phyloP scores from a whole-genome alignment of 2,888 invertebrate species.

The Agrilus mali region DNA sequence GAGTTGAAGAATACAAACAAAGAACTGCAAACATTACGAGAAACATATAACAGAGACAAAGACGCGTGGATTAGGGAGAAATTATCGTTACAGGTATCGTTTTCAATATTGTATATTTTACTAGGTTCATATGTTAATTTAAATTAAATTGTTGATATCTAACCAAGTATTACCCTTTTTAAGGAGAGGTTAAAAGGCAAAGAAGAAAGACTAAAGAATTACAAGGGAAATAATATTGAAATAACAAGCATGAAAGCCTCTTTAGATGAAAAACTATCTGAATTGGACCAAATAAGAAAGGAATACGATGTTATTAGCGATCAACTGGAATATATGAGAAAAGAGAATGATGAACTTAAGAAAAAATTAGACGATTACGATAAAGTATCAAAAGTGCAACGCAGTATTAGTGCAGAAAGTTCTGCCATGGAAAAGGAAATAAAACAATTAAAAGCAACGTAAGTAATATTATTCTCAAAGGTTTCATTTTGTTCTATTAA shows the following conservation, averaged over 20 bases:
- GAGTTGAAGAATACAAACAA: slow-evolving; percentile 47
- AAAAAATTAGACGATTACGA: slow-evolving; percentile 76
- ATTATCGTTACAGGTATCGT: slow-evolving; percentile 48
- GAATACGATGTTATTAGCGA: slow-evolving; percentile 56
- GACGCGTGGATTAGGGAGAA: slow-evolving; percentile 64
- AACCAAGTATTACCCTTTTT: slow-evolving; percentile 6
- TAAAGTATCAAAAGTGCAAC: slow-evolving; percentile 70
- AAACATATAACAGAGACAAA: slow-evolving; percentile 50
- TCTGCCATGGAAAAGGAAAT: slow-evolving; percentile 65
- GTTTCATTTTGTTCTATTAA: not conserved
- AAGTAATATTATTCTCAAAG: slow-evolving; percentile 9
- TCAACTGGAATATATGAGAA: slow-evolving; percentile 58
- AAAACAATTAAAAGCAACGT: slow-evolving; percentile 51
- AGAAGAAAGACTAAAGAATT: slow-evolving; percentile 25
- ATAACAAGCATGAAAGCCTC: slow-evolving; percentile 53
- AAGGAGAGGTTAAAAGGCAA: slow-evolving; percentile 37
- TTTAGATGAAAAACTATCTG: slow-evolving; percentile 61
- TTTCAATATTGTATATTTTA: slow-evolving; percentile 3
- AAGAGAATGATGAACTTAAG: slow-evolving; percentile 67
- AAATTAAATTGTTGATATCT: no score
- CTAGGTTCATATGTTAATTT: not conserved
- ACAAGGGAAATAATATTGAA: slow-evolving; percentile 34
- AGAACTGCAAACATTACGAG: slow-evolving; percentile 52
- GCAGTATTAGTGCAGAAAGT: slow-evolving; percentile 64
- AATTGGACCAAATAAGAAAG: slow-evolving; percentile 54